Base-by-base conservation (phyloP, 1,140 invertebrate genomes). In the Drosophila arizonae region DNA sequence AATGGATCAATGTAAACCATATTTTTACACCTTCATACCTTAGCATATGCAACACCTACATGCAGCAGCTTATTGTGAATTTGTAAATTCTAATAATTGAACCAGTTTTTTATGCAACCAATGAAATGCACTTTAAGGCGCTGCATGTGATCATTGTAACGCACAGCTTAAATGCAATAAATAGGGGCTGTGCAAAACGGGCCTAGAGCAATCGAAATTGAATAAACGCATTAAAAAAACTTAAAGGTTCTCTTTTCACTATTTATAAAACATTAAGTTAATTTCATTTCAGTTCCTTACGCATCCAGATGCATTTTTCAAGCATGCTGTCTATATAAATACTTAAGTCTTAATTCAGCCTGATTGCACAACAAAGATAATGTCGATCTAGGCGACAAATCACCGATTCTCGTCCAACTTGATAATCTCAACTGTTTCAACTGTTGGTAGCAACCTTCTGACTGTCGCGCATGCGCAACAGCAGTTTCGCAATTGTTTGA, bases 401-500 rank as follows among this genome's bases (percentile, higher is more conserved):
- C 17, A 24, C 43, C 15, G 17, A 60, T 45, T 61, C 6, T 30
- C 36, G 55, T 56, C 63, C 63, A 1, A 24, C 15, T 51, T 5
- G 5, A 48, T 24, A 72, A 81, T 81, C n/a, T 72, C 68, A 48
- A 13, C 41, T 30, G 8, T 2, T 43, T 10, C 4, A 36, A 36
- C 36, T 30, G 33, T 30, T 28, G 39, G 46, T 79, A 13, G 15
- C 52, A 21, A 15, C 52, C 54, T 39, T 66, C 67, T 51, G 88
- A 51, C 79, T 90, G 51, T 79, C 82, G 10, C 84, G 82, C 76
- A 90, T 85, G 15, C 80, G 88, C 48, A 84, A 2, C 1, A 90
- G 24, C n/a, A 90, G 55, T 45, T 88, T 84, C n/a, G 84, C 87
- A 61, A 90, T 68, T 4, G 72, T 62, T 57, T 90, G 80, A 2